Evolutionary conservation across 2,113 vertebrate genomes (phyloP).

Genomic region (Elaphurus davidianus): DNA sequence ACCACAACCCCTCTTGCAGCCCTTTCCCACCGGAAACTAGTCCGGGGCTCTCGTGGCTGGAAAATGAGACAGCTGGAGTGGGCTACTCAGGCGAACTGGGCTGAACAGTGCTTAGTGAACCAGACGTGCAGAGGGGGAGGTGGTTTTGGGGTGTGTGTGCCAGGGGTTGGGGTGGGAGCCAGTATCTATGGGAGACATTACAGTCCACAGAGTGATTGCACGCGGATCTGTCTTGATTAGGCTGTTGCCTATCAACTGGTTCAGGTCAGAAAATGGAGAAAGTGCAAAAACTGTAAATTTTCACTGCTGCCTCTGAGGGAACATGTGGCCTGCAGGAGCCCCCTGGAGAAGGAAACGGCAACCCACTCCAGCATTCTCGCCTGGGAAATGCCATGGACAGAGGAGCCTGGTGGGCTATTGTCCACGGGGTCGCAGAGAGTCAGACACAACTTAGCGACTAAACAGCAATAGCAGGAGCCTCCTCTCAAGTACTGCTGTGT

Average conservation of each 20-base stretch:
- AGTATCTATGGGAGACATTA: background rate
- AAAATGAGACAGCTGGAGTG: background rate
- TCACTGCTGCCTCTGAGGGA: background rate
- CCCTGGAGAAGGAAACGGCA: background rate
- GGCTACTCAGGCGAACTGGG: background rate
- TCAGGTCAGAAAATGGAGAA: constrained; percentile 4
- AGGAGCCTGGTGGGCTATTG: background rate
- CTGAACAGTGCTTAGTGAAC: background rate
- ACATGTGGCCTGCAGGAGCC: background rate
- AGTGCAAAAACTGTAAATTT: background rate
- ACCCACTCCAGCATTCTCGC: background rate
- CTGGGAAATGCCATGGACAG: background rate
- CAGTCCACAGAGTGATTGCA: background rate
- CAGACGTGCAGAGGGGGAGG: background rate
- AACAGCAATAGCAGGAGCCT: background rate
- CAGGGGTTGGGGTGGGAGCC: background rate
- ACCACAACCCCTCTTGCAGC: background rate
- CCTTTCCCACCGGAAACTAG: background rate
- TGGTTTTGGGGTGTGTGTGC: background rate
- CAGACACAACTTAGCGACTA: background rate
- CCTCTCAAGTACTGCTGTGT: background rate
- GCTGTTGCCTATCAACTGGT: background rate
- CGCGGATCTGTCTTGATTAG: background rate
- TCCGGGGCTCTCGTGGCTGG: background rate
- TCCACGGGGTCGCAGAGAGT: background rate